These are phyloP conservation scores for Maconellicoccus hirsutus DNA, from an alignment of 1,140 invertebrate species.

Conservation along the genomic window DNA sequence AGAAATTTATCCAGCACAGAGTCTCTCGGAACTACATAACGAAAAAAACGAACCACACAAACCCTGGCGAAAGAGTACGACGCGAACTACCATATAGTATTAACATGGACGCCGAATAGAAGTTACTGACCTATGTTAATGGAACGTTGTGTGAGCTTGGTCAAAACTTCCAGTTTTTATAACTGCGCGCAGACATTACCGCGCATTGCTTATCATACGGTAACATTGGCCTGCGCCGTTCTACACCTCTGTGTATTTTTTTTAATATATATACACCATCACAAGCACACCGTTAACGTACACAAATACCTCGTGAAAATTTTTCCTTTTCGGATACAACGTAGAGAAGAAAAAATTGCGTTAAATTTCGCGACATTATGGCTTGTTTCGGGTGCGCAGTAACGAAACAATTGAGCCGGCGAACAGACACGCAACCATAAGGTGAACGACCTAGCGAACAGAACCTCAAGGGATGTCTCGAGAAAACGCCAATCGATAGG, in stretches of 20 bases:
- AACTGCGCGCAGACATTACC: slow-evolving; percentile 2
- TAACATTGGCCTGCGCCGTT: slow-evolving; percentile 17
- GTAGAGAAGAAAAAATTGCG: no score
- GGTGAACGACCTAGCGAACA: no score
- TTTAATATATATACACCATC: no score
- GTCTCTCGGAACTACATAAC: not conserved
- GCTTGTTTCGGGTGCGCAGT: no score
- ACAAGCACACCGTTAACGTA: no score
- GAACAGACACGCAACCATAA: no score
- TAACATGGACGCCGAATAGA: slow-evolving; percentile 13
- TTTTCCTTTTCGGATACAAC: no score
- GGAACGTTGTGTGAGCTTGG: slow-evolving; percentile 16
- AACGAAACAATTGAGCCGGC: no score
- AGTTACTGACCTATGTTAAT: slow-evolving; percentile 22
- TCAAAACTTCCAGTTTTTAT: slow-evolving; percentile 14
- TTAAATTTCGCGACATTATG: no score
- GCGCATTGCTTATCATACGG: slow-evolving; percentile 15
- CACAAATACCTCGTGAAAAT: no score
- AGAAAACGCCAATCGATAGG: no score
- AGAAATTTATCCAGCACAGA: not conserved
- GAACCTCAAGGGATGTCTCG: no score
- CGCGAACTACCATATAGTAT: slow-evolving; percentile 3
- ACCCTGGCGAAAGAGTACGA: not conserved
- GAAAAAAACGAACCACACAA: not conserved
- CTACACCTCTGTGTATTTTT: not conserved